Conservation (phyloP, 2,888 invertebrate genomes). For the Pyrocoelia pectoralis region DNA sequence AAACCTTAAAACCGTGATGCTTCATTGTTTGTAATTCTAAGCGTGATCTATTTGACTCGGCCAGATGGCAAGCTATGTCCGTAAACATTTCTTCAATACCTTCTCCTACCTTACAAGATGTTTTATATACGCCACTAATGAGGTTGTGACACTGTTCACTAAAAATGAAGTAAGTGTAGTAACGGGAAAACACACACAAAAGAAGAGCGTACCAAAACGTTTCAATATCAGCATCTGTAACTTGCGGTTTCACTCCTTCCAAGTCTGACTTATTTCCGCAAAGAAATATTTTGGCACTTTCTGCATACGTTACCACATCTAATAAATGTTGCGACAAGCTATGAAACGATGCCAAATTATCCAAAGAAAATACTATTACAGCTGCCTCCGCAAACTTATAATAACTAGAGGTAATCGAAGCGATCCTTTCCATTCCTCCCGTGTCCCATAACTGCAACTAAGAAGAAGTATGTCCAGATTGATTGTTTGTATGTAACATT, state of each 20-base stretch:
- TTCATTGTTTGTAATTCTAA: constrained; percentile 83
- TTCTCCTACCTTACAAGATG: constrained; percentile 87
- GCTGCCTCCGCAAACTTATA: constrained; percentile 97
- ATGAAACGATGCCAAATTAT: constrained; percentile 92
- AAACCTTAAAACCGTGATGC: constrained; percentile 78
- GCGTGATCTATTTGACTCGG: constrained; percentile 81
- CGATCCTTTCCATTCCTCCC: constrained; percentile 95
- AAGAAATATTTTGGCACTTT: constrained; percentile 93
- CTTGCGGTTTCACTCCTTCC: constrained; percentile 75
- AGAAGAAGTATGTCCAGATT: not conserved
- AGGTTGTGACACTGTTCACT: constrained; percentile 93
- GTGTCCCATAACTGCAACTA: constrained; percentile 97
- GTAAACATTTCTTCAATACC: constrained; percentile 92
- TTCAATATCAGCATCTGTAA: constrained; percentile 88
- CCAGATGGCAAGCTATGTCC: constrained; percentile 83
- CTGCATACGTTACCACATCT: constrained; percentile 93
- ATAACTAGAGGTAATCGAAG: constrained; percentile 93
- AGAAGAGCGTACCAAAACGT: constrained; percentile 74
- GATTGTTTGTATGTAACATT: constrained; percentile 31
- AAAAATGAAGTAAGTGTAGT: not conserved
- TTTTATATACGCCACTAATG: constrained; percentile 87
- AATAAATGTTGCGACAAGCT: constrained; percentile 90
- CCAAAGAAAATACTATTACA: constrained; percentile 88
- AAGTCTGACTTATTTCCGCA: constrained; percentile 93
- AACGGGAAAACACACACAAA: not conserved